Base-by-base conservation (phyloP, 2,888 invertebrate species). In the Idaea aversata region DNA sequence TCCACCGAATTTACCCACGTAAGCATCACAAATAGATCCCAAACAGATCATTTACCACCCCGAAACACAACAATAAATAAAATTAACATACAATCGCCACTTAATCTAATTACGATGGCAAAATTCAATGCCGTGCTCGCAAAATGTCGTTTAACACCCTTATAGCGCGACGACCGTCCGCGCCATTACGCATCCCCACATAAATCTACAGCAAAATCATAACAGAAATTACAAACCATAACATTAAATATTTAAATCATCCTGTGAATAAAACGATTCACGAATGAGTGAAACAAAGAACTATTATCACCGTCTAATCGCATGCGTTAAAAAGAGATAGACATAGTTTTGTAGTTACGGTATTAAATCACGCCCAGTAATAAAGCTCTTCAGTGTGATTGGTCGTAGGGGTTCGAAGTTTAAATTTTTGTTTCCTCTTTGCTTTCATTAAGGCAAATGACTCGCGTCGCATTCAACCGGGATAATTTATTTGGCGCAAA, bases 331-430 rank as follows among this genome's bases (percentile, higher is more conserved):
- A 89, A 59, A 67, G 82, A 75, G 86, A 86, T 34, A 64, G 74
- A 4, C 62, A 68, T 70, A 81, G 3, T 57, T 77, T 64, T 71
- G 64, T 64, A 15, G 47, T 63, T 75, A 66, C 75, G 73, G 73
- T 77, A 74, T 70, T 72, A 82, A 91, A 93, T 87, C 89, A 90
- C 91, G 91, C 91, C 92, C 90, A 73, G 82, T 87, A 91, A 92
- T 91, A 90, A 91, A 79, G 78, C 70, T 68, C 73, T 77, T 69
- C 75, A 70, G 74, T 78, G 81, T 82, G 80, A 91, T 91, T 93
- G 91, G 91, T 87, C 75, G 85, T 87, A 84, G 76, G 83, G 79
- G 85, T 84, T 84, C 79, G 79, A 84, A 89, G 84, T 89, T 87
- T 85, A 83, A 87, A 85, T 86, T 80, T 82, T 85, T 84, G 59